Evolutionary conservation across 2,888 invertebrate species (phyloP).

Genomic region (Agapetus fuscipes): DNA sequence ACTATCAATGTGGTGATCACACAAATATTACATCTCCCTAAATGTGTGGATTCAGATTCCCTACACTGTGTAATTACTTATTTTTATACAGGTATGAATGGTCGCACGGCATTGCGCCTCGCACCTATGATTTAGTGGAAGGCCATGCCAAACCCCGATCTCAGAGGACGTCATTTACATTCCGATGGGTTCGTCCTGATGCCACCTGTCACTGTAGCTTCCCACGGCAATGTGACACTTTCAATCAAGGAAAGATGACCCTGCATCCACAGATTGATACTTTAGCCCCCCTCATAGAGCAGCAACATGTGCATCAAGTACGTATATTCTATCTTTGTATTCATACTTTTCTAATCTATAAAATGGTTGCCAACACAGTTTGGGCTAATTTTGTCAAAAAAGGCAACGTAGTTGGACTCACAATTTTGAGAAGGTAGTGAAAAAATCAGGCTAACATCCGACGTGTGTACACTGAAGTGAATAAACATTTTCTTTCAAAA

Average conservation of each 20-base stretch:
- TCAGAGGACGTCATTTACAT: conserved; percentile 74
- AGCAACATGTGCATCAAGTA: conserved; percentile 66
- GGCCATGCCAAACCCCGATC: conserved; percentile 14
- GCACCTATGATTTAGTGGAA: conserved; percentile 61
- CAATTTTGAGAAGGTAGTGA: too few species aligned
- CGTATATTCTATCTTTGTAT: too few species aligned
- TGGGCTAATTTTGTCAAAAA: too few species aligned
- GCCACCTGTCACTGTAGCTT: conserved; percentile 56
- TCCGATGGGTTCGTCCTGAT: conserved; percentile 51
- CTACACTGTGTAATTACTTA: conserved; percentile 1
- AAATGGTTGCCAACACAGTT: too few species aligned
- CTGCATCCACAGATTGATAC: conserved; percentile 28
- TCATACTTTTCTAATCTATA: too few species aligned
- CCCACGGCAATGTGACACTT: conserved; percentile 58
- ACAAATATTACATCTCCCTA: too few species aligned
- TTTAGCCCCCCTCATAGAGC: conserved; percentile 57
- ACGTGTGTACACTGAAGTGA: too few species aligned
- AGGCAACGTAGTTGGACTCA: too few species aligned
- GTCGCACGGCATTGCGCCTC: conserved; percentile 81
- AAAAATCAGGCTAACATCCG: too few species aligned
- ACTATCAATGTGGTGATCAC: too few species aligned
- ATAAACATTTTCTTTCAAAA: too few species aligned
- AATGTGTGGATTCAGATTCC: too few species aligned
- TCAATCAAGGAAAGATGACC: conserved; percentile 4
- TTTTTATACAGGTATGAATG: conserved; percentile 54